phyloP scores from a whole-genome alignment of 2,113 vertebrate species.

The Anarrhichthys ocellatus region DNA sequence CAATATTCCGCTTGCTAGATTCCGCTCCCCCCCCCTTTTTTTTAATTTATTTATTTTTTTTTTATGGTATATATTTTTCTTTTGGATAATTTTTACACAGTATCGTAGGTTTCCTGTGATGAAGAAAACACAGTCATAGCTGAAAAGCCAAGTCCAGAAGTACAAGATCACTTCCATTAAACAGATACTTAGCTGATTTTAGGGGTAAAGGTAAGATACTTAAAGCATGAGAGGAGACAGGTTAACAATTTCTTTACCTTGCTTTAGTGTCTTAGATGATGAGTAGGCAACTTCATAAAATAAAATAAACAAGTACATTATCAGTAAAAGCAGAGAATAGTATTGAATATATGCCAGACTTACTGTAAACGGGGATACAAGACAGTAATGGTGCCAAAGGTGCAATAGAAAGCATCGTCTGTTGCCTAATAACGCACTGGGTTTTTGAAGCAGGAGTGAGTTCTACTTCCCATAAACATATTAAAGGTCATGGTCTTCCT shows the following conservation, averaged over 20 bases:
- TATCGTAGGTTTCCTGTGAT: slow-evolving; percentile 37
- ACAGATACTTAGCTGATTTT: background rate
- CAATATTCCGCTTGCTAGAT: slow-evolving; percentile 1
- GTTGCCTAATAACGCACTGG: background rate
- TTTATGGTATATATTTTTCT: slow-evolving; percentile 9
- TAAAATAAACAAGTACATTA: background rate
- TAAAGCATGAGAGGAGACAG: background rate
- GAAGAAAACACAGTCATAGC: slow-evolving; percentile 20
- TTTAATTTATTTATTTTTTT: too few relatives aligned
- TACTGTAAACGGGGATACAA: background rate
- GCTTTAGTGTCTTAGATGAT: background rate
- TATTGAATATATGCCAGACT: background rate
- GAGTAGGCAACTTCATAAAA: background rate
- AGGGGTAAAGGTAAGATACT: slow-evolving; percentile 8
- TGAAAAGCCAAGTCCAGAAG: slow-evolving; percentile 17
- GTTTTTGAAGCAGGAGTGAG: background rate
- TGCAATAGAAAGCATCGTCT: background rate
- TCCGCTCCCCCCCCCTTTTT: slow-evolving; percentile 11
- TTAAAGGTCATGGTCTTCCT: slow-evolving; percentile 30
- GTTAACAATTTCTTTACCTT: background rate
- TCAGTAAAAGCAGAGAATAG: background rate
- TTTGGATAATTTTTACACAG: slow-evolving; percentile 17
- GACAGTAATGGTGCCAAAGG: background rate
- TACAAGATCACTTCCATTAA: background rate
- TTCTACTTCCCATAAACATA: slow-evolving; percentile 35